Base-by-base conservation (phyloP, 2,113 vertebrate genomes). In the Micromys minutus region DNA sequence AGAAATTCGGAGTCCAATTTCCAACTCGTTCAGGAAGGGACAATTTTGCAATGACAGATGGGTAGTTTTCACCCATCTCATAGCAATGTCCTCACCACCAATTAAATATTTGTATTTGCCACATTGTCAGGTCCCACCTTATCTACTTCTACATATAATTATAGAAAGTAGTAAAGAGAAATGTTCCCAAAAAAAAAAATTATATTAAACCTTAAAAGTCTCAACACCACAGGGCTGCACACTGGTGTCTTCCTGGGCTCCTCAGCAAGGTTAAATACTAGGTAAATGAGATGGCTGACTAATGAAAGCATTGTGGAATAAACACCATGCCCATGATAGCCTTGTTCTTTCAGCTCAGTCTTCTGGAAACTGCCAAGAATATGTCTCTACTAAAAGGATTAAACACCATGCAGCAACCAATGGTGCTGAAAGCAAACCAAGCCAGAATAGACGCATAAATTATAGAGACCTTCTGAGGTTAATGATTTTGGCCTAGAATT, bases 281-380 rank as follows among this genome's bases (percentile, higher is more conserved):
- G 19, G 65, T 87, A 75, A 95, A 39, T 31, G 47, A 42, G n/a
- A 93, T 57, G 42, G 42, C 76, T 94, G 75, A 85, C 80, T 95
- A 95, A 96, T 88, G 63, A 94, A 84, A 91, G 74, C 63, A 87
- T 87, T 94, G 90, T 36, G 47, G 65, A 92, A 95, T 90, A 76
- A 94, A 45, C 34, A 90, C 81, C 65, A 72, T 65, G 86, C 65
- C 80, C 50, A 89, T 81, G 92, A 81, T 24, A 86, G 52, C 26
- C 88, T 15, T 80, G 94, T 86, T 95, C 86, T 85, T 95, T 93
- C 71, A 89, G 80, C 61, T 95, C 59, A 52, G 94, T 96, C 57
- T 88, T 52, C 31, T 92, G 91, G 92, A 91, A 36, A 92, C 96
- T 59, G 39, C 50, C 52, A 94, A 91, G 39, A 42, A 87, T 69